phyloP scores from a whole-genome alignment of 2,113 vertebrate genomes.

The Chaetodon trifascialis region DNA sequence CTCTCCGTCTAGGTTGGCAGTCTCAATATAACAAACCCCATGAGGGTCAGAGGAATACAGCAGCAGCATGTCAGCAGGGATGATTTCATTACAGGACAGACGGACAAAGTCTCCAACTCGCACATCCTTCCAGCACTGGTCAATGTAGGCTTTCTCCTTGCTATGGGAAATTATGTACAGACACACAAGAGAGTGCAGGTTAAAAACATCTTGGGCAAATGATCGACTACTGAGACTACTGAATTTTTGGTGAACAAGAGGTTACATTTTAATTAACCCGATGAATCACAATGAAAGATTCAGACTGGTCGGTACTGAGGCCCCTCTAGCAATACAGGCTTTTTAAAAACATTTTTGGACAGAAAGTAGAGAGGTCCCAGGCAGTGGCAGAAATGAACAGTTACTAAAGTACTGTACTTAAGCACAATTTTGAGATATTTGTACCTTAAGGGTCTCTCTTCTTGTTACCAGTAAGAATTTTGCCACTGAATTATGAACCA shows the following conservation, averaged over 20 bases:
- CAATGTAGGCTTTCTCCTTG: slow-evolving; percentile 85
- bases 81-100: slow-evolving; percentile 91
- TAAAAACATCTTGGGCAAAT: background rate
- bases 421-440: background rate
- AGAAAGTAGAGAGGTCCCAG: too few species aligned
- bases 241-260: background rate
- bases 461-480: too few species aligned
- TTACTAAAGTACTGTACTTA: too few species aligned
- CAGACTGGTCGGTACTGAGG: background rate
- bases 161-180: slow-evolving; percentile 71
- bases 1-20: slow-evolving; percentile 93
- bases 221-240: background rate
- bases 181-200: background rate
- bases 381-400: too few species aligned
- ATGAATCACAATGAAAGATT: background rate
- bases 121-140: slow-evolving; percentile 91
- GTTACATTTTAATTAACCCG: background rate
- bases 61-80: slow-evolving; percentile 94
- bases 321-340: background rate
- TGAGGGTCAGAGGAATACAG: slow-evolving; percentile 91
- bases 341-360: too few species aligned
- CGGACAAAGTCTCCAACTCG: slow-evolving; percentile 92
- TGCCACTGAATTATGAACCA: too few species aligned
- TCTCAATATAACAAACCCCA: slow-evolving; percentile 95
- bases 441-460: too few species aligned